These are phyloP conservation scores for Aphelinus certus DNA, from an alignment of 1,140 invertebrate species.

Conservation along the genomic window DNA sequence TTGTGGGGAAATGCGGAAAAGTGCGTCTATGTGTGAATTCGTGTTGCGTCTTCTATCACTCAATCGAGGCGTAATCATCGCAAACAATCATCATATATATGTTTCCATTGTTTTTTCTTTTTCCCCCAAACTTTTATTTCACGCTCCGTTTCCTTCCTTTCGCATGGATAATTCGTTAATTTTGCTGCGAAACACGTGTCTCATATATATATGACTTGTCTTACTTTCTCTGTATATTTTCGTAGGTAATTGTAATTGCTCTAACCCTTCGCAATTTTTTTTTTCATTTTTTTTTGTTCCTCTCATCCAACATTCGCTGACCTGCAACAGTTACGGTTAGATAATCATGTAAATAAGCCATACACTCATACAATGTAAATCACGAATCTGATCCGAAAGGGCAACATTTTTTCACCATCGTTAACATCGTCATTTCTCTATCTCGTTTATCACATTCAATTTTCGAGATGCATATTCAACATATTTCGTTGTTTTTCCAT, in stretches of 20 bases:
- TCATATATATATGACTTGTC: conserved; percentile 7
- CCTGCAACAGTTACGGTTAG: conserved; percentile 15
- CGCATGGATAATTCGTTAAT: conserved; percentile 32
- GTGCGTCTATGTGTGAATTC: conserved; percentile 10
- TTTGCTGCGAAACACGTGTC: conserved; percentile 31
- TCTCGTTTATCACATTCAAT: no score
- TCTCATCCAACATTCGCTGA: neutral
- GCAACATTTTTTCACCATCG: no score
- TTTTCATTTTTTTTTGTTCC: conserved; percentile 8
- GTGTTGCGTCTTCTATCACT: neutral
- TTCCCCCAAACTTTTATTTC: conserved; percentile 19
- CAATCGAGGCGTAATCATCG: neutral
- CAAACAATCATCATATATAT: conserved; percentile 21
- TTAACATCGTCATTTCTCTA: no score
- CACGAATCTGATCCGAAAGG: conserved; percentile 11
- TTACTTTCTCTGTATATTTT: conserved; percentile 31
- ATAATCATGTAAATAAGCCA: conserved; percentile 18
- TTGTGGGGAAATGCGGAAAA: neutral
- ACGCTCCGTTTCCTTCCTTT: conserved; percentile 13
- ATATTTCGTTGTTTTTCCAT: no score
- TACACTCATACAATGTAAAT: conserved; percentile 17
- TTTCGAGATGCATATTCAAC: no score
- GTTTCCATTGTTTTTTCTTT: neutral
- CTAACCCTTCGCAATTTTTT: neutral
- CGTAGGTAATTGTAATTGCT: conserved; percentile 25